These are phyloP conservation scores for Simalia tracyae DNA, from an alignment of 2,797 vertebrate genomes.

Conservation along the genomic window DNA sequence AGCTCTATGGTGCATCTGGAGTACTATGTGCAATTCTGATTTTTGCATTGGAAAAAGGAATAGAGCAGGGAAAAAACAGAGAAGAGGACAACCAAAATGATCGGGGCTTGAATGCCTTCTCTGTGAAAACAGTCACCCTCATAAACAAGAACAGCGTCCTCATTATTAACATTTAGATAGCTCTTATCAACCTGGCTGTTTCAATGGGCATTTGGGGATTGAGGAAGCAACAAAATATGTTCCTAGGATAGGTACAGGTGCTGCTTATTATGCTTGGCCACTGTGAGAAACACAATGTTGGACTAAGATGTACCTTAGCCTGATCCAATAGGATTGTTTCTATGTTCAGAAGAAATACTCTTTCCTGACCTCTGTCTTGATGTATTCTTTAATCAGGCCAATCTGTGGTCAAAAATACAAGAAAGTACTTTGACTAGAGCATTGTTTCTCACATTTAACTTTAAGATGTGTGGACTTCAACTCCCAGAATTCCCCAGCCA, in stretches of 20 bases:
- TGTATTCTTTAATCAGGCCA: not conserved
- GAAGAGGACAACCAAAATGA: not conserved
- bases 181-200: not conserved
- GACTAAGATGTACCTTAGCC: not conserved
- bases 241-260: not conserved
- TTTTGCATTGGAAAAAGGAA: not conserved
- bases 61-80: not conserved
- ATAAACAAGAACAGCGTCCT: not conserved
- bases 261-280: not conserved
- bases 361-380: not conserved
- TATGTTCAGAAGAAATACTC: not conserved
- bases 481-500: not conserved
- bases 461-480: not conserved
- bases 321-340: not conserved
- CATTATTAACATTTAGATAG: not conserved
- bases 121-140: not conserved
- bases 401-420: not conserved
- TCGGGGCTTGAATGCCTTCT: not conserved
- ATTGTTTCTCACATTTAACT: not conserved
- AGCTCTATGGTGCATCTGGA: not conserved
- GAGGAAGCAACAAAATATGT: not conserved
- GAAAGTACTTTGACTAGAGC: not conserved
- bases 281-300: not conserved
- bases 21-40: not conserved
- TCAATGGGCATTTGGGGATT: not conserved